Conservation (phyloP, 2,113 vertebrate genomes). For the Numida meleagris region DNA sequence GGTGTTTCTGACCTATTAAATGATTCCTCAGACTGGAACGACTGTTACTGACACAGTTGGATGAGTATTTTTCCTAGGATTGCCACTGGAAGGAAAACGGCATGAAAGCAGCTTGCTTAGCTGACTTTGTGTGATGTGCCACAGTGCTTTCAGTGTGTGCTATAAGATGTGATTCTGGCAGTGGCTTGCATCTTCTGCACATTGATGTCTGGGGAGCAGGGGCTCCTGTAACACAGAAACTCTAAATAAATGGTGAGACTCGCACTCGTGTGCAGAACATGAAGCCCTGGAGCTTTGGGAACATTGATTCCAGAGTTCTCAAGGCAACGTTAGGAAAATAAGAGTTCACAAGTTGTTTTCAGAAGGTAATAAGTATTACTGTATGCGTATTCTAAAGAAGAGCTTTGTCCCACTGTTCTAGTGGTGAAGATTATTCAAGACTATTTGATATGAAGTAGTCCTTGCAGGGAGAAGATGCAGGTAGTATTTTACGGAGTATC, state of each 20-base stretch:
- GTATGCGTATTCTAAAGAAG: neutral
- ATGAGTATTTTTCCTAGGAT: neutral
- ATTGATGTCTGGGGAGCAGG: neutral
- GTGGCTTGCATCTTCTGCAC: neutral
- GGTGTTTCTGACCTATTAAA: neutral
- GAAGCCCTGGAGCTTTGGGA: neutral
- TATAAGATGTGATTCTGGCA: neutral
- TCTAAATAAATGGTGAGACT: neutral
- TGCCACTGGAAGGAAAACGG: neutral
- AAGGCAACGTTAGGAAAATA: neutral
- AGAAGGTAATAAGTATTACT: neutral
- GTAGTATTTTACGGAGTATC: neutral
- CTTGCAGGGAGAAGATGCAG: neutral
- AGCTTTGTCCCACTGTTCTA: neutral
- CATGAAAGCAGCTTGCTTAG: neutral
- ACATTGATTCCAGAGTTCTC: neutral
- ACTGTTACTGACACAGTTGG: neutral
- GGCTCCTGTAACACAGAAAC: neutral
- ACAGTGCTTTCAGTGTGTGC: neutral
- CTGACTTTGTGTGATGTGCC: neutral
- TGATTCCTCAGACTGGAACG: neutral
- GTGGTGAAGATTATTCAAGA: neutral
- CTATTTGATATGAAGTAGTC: neutral
- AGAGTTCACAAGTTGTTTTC: neutral
- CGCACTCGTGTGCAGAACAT: fast-evolving